Evolutionary conservation across 2,888 invertebrate genomes (phyloP), one percentile per base, ranked within the genome.

Genomic region (Apamea crenata): DNA sequence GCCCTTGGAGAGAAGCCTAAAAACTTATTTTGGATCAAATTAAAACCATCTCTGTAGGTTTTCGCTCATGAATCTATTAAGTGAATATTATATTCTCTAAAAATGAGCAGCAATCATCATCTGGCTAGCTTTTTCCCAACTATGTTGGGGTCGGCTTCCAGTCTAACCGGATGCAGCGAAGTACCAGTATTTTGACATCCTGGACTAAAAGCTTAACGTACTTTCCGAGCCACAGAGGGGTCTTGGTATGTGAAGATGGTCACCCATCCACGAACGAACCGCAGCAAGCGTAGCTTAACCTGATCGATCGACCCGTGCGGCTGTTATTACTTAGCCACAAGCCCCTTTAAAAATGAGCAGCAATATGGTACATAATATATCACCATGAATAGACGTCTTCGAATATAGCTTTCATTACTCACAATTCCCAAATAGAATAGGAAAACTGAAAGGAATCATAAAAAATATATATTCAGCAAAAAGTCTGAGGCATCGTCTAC

Each of bases 321-420:
- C 40, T 7, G 40, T 40, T 40, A 40, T 7, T 40, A 40, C 40
- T 40, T 4, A 40, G 40, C 40, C 40, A 40, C 36, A 36, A 36
- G 36, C 36, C 36, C 36, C 40, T 40, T 40, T 40, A 32, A 63
- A 56, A 21, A 21, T 16, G 7, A 44, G 29, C 61, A 61, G 14
- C 10, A 65, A 16, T 47, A 7, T 16, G 10, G 3, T n/a, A 56
- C 3, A 40, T n/a, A 53, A 36, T 18, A 61, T 59, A 56, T 36
- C 32, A 40, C 2, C 5, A 44, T 59, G 65, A 40, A 66, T n/a
- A 32, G 5, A 80, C 16, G 29, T 61, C 66, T 61, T 7, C 0
- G 36, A 77, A 83, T 44, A 44, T 7, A 61, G 63, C 29, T 36
- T 25, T n/a, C 32, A 73, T 74, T 82, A 84, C 61, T 80, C 61